phyloP scores from a whole-genome alignment of 2,888 invertebrate genomes.

The Linnaemya vulpina region DNA sequence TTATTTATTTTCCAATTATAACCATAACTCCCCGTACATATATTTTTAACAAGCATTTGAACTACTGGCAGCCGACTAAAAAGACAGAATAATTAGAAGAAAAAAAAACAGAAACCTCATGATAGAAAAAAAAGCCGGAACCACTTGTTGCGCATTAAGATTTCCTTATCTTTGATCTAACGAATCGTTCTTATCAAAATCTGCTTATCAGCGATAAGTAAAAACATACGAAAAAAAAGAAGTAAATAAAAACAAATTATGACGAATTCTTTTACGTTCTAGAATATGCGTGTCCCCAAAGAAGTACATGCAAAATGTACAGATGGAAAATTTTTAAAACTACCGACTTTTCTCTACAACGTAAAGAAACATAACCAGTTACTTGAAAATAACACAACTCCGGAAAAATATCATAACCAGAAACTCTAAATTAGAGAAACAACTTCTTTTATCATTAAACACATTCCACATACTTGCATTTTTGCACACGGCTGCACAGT shows the following conservation, averaged over 20 bases:
- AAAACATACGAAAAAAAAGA: not conserved
- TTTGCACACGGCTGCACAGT: slow-evolving; percentile 65
- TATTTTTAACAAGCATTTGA: slow-evolving; percentile 4
- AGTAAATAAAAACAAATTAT: slow-evolving; percentile 23
- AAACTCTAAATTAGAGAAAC: not conserved
- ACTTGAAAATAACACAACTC: not conserved
- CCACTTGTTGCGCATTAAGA: slow-evolving; percentile 48
- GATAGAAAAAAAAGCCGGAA: not conserved
- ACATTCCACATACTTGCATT: not conserved
- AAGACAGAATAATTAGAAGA: slow-evolving; percentile 6
- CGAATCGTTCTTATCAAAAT: slow-evolving; percentile 55
- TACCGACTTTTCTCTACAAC: not conserved
- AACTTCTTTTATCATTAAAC: slow-evolving; percentile 13
- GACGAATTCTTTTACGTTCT: slow-evolving; percentile 25
- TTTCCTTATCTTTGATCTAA: slow-evolving; percentile 5
- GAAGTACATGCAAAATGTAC: not conserved
- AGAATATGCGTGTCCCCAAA: no score
- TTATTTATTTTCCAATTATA: not conserved
- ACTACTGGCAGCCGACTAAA: slow-evolving; percentile 39
- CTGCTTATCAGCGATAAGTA: slow-evolving; percentile 22
- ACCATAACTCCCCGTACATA: not conserved
- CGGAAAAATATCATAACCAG: not conserved
- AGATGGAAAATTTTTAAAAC: not conserved
- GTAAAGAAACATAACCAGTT: not conserved
- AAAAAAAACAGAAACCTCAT: slow-evolving; percentile 20